Base-by-base conservation (phyloP, 2,113 vertebrate species). In the Mola mola region DNA sequence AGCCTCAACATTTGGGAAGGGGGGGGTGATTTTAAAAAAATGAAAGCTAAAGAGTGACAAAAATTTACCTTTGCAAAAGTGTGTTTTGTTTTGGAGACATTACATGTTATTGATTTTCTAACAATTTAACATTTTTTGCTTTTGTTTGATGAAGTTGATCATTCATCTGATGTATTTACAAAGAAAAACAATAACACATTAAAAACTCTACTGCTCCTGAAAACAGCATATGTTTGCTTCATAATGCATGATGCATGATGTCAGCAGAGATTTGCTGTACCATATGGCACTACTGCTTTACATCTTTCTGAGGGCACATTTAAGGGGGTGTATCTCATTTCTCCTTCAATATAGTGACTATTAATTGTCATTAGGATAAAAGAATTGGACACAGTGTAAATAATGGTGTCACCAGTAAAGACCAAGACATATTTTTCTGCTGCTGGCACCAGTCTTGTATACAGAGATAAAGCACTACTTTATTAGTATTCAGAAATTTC, bases 141-240 rank as follows among this genome's bases (percentile, higher is more conserved):
- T n/a, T n/a, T n/a, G n/a, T n/a, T n/a, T n/a, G n/a, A n/a, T n/a
- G n/a, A n/a, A 8, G 41, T 31, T 17, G 13, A 69, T 33, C 31
- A 37, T 16, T 49, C 34, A 62, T 64, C 16, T 57, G 33, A 38
- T 22, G 46, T 56, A 51, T 72, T 86, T 68, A 65, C 31, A 57
- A 72, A 70, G 46, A 78, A 83, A 66, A 77, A 59, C 48, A 78
- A 71, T 41, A 31, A 31, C 9, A 10, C 41, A 62, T 37, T 66
- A 52, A 47, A 63, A 77, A 69, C 46, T 66, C 36, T 21, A 40
- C 44, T 70, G 58, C 19, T 65, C 41, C 57, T 71, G 81, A 83
- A 84, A 83, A 80, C 70, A 75, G 66, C 88, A 90, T 86, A 88
- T 90, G 89, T 67, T 83, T 77, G 66, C 77, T 89, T 78, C 79